Evolutionary conservation across 1,140 invertebrate genomes (phyloP), one percentile per base, ranked within the genome.

Genomic region (Drosophila sechellia): DNA sequence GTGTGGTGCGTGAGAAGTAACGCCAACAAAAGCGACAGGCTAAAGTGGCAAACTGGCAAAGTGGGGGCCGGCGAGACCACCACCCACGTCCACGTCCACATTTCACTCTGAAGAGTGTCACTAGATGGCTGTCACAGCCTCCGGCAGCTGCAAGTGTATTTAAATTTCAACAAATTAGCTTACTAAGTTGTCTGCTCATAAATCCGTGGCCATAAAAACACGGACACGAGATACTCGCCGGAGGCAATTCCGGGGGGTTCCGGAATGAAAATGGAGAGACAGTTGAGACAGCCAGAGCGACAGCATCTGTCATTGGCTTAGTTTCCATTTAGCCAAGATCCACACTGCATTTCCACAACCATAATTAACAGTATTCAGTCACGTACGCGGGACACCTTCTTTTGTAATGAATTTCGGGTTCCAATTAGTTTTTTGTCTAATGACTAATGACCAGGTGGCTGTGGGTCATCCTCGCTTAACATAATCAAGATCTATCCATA

Each of bases 121-220:
- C 72, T 77, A 54, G 56, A 49, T 54, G 31, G 64, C 55, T 70
- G 74, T 77, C 73, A 70, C 37, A 50, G 74, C 56, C 55, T 46
- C 56, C 34, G 70, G 60, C 70, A 75, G 69, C 56, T 77, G 56
- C 66, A 80, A 71, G 56, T 79, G 54, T 76, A 65, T 79, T 79
- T 76, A 61, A 79, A 60, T 72, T 64, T 63, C 58, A 81, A 76
- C 83, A 86, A 87, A 86, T 86, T 86, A 83, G 75, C 75, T 81
- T 72, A 63, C 65, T 75, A 65, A 79, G 76, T 87, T 87, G 87
- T 79, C 75, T 83, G 83, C 83, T 86, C 79, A 79, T 86, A 86
- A 86, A 87, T 87, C 79, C 68, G 61, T 22, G 70, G 64, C 63
- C 69, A 57, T 86, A 65, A 78, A 78, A 77, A 50, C 48, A 50